These are phyloP conservation scores for Shargacucullia verbasci DNA, from an alignment of 2,888 invertebrate genomes.

Conservation along the genomic window DNA sequence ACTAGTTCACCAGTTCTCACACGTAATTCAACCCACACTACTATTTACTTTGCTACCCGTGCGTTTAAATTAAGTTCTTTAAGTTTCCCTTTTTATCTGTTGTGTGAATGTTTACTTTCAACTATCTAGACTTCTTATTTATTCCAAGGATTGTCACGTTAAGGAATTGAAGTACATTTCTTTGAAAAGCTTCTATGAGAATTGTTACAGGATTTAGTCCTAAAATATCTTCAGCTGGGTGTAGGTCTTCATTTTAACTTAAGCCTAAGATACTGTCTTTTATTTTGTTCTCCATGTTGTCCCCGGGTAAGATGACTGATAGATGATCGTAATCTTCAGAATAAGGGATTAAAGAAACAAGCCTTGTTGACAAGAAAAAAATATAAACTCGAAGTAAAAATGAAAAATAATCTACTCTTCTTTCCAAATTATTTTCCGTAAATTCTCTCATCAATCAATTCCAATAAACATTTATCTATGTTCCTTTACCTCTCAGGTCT, in stretches of 20 bases:
- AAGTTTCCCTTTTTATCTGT: constrained; percentile 37
- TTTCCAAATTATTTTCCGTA: neutral
- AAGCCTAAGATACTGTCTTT: too few species aligned
- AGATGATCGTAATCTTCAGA: neutral
- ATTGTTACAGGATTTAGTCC: too few species aligned
- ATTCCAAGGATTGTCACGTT: constrained; percentile 5
- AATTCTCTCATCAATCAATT: neutral
- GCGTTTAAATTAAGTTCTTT: constrained; percentile 51
- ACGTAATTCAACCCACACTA: constrained; percentile 50
- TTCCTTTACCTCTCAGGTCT: too few species aligned
- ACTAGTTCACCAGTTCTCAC: constrained; percentile 53
- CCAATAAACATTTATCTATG: neutral
- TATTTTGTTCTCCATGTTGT: too few species aligned
- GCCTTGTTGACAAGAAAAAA: constrained; percentile 1
- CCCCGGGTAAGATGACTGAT: too few species aligned
- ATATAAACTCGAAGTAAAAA: neutral
- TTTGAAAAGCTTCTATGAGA: neutral
- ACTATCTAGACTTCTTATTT: constrained; percentile 12
- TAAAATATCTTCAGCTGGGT: too few species aligned
- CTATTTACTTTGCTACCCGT: constrained; percentile 44
- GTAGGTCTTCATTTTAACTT: too few species aligned
- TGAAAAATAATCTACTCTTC: constrained; percentile 1
- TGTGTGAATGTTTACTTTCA: constrained; percentile 25
- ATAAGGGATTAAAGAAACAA: constrained; percentile 2
- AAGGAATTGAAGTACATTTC: neutral